Conservation (phyloP, 2,113 vertebrate genomes). For the Lucifuga dentata region DNA sequence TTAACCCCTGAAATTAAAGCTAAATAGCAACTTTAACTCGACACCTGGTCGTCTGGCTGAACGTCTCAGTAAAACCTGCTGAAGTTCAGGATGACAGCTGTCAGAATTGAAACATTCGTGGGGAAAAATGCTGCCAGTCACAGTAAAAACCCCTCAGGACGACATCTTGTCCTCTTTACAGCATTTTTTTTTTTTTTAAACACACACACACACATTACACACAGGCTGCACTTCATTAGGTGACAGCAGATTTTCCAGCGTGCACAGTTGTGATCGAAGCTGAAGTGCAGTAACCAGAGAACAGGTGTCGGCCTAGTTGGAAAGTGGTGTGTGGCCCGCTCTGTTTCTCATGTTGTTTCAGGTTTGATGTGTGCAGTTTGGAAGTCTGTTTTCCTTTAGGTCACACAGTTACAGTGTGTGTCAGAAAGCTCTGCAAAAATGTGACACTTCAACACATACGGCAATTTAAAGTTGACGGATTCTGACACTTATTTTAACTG, state of each 20-base stretch:
- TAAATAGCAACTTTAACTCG: constrained; percentile 10
- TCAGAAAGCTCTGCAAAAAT: constrained; percentile 4
- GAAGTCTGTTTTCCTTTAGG: constrained; percentile 25
- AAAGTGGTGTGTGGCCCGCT: constrained; percentile 13
- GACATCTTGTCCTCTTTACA: constrained; percentile 43
- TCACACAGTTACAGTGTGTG: constrained; percentile 8
- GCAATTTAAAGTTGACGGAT: neutral
- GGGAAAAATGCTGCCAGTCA: constrained; percentile 58
- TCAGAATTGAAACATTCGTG: constrained; percentile 32
- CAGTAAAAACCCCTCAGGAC: constrained; percentile 31
- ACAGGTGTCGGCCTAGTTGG: constrained; percentile 73
- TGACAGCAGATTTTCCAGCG: constrained; percentile 71
- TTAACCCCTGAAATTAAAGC: constrained; percentile 5
- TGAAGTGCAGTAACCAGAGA: constrained; percentile 53
- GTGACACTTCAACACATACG: too few relatives aligned
- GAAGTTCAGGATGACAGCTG: constrained; percentile 13
- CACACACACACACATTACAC: constrained; percentile 29
- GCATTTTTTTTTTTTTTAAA: constrained; percentile 37
- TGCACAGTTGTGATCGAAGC: constrained; percentile 56
- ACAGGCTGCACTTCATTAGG: constrained; percentile 28
- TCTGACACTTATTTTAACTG: too few relatives aligned
- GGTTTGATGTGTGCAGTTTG: constrained; percentile 30
- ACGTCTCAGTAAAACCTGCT: constrained; percentile 35
- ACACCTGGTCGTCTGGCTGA: constrained; percentile 26
- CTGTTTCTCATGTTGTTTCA: constrained; percentile 22